A percentile compares a stretch with the other conserved stretches of the same genome.
Evolutionary conservation across 2,113 vertebrate genomes (phyloP).

Genomic region (Mesocricetus auratus): DNA sequence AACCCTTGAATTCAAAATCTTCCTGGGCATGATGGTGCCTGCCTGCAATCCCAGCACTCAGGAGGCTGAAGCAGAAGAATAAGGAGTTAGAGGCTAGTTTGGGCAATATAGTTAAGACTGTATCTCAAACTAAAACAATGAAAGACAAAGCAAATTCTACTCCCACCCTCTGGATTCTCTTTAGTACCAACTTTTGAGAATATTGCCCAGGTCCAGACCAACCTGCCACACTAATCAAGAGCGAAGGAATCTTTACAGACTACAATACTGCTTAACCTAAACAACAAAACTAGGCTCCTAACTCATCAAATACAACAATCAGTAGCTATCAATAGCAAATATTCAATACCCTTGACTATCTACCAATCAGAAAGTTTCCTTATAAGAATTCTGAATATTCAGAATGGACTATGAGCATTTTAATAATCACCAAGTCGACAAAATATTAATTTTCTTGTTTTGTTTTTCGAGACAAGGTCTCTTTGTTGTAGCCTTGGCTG

Average conservation of each 20-base stretch:
- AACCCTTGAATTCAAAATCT: not conserved
- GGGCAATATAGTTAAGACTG: not conserved
- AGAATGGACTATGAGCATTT: not conserved
- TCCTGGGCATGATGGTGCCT: not conserved
- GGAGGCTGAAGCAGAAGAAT: not conserved
- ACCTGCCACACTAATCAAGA: not conserved
- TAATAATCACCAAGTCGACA: not conserved
- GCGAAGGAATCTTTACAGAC: not conserved
- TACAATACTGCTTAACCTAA: not conserved
- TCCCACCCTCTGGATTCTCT: not conserved
- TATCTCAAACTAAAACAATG: not conserved
- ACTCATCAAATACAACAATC: not conserved
- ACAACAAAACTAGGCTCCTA: not conserved
- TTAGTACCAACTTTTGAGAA: conserved; percentile 36
- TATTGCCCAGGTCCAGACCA: conserved; percentile 2
- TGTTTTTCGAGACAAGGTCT: not conserved
- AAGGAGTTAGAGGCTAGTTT: not conserved
- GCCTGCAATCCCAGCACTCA: not conserved
- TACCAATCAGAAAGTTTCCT: not conserved
- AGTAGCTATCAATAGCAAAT: not conserved
- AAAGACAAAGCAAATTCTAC: not conserved
- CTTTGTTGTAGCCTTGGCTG: not conserved
- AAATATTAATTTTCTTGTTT: not conserved
- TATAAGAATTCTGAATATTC: not conserved
- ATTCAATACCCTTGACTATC: not conserved